Base-by-base conservation (phyloP, 2,888 invertebrate genomes). In the Machimus rusticus region DNA sequence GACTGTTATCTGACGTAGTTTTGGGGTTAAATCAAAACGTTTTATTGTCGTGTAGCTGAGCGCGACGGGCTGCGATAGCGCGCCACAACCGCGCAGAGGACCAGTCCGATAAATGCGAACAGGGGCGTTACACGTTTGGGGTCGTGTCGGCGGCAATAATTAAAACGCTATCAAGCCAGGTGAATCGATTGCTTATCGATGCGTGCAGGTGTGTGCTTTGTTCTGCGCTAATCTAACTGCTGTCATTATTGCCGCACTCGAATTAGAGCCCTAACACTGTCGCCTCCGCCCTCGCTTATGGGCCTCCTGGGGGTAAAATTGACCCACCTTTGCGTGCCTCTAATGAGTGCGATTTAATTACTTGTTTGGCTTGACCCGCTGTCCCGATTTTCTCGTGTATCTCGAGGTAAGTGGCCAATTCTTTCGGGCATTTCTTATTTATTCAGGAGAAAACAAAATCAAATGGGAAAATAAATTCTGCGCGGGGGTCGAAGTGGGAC, bases 331-430 rank as follows among this genome's bases (percentile, higher is more conserved):
- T 78, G 78, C 78, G 78, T 78, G 78, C 43, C 78, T 8, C 43
- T 78, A 78, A 78, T 43, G 78, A 78, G 78, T n/a, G 78, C 9
- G 78, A 78, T 78, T 78, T 78, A 78, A 78, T 78, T 78, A 78
- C 78, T 78, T 43, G 78, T 78, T 78, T 78, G 43, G 78, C 43
- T 37, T 43, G 78, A 78, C 78, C 78, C 76, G 39, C 43, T 78
- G 43, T 43, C 9, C 78, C 43, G 78, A 78, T 78, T 78, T 39
- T 0, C 23, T 78, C 43, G 43, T 39, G 19, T 43, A 16, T 39
- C 78, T 78, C 12, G 43, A 78, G 43, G 78, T 78, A 78, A 78
- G 23, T 39, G 23, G 43, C 43, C 78, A 46, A 39, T 78, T 78
- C 23, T 46, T 43, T 23, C 23, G 37, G 23, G 43, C 23, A 43